Base-by-base conservation (phyloP, 2,797 vertebrate genomes). In the Prunella strophiata region DNA sequence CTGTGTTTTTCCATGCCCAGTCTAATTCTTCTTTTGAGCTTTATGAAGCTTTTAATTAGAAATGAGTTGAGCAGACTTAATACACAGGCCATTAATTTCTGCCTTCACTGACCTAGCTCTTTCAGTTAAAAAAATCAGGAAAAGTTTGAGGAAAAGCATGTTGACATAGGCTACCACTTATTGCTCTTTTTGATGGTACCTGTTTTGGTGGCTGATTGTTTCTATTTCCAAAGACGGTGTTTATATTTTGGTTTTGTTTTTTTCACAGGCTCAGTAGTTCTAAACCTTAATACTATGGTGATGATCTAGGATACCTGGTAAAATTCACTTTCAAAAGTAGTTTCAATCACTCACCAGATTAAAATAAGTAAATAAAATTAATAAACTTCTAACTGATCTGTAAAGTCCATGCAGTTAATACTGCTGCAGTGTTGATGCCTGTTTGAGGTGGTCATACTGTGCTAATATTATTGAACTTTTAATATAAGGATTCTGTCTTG, bases 41-140 rank as follows among this genome's bases (percentile, higher is more conserved):
- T 88, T 73, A 57, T 71, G 47, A 76, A 97, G 95, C 85, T 95
- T 95, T 83, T 85, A 75, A 85, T 82, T 66, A 71, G 66, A 66
- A 80, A 54, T 63, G 42, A 70, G 50, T 92, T 86, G 13, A 59
- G 38, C 51, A 81, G 38, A 25, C 58, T 55, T 54, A 68, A 57
- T 79, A 51, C 0, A 0, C 22, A 93, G 26, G 26, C 18, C 25
- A 16, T 45, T 59, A 61, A 40, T 62, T 80, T 86, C 75, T 75
- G 11, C 14, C 21, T 57, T 87, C 16, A 30, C 30, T 0, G 10
- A 42, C 43, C 1, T 4, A 65, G 26, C 32, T 87, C 27, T 82
- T 73, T 61, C 17, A 78, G 34, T 65, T 40, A 26, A 29, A 73
- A 74, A 89, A 75, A 68, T 54, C 21, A 61, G 8, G 67, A 65